Evolutionary conservation across 2,113 vertebrate genomes (phyloP).

Genomic region (Dipodomys spectabilis): DNA sequence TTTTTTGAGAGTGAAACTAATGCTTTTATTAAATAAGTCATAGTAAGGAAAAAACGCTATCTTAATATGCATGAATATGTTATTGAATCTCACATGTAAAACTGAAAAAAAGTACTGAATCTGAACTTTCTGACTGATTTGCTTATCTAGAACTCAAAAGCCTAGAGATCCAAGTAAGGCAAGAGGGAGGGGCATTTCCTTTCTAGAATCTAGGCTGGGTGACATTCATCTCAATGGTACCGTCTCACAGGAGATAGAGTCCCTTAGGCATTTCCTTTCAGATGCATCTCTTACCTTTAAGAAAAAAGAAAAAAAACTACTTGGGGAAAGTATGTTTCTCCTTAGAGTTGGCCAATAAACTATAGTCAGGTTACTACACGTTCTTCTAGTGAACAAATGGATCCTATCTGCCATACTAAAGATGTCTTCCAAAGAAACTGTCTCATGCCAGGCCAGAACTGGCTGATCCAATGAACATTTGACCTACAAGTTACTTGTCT

Average conservation of each 20-base stretch:
- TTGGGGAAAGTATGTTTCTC: conserved; percentile 21
- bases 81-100: not conserved
- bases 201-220: not conserved
- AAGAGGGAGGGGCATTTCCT: not conserved
- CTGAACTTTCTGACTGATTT: not conserved
- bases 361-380: not conserved
- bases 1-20: not conserved
- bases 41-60: not conserved
- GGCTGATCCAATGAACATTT: too few species aligned
- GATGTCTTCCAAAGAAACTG: not conserved
- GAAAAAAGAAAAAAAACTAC: not conserved
- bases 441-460: not conserved
- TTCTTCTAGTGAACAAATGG: not conserved
- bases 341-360: not conserved
- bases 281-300: not conserved
- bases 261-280: not conserved
- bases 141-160: not conserved
- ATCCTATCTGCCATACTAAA: not conserved
- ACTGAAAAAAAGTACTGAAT: not conserved
- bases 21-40: not conserved
- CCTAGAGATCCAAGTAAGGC: not conserved
- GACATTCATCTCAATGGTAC: not conserved
- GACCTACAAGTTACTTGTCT: too few species aligned
- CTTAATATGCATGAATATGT: not conserved
- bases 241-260: not conserved